Base-by-base conservation (phyloP, 2,797 vertebrate species). In the Peromyscus attwateri region DNA sequence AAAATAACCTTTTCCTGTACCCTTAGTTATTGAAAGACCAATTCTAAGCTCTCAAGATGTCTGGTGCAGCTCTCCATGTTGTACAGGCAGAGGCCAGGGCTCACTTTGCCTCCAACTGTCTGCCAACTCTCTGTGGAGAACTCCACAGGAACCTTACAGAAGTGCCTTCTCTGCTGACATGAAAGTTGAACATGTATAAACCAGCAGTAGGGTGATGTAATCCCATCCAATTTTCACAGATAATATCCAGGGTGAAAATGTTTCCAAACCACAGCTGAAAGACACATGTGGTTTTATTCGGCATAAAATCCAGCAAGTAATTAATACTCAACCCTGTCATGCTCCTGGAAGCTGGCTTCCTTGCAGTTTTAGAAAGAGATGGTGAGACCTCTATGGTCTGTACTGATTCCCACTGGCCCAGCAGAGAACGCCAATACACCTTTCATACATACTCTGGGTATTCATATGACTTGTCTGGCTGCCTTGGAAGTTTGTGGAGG, bases 201-300 rank as follows among this genome's bases (percentile, higher is more conserved):
- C 81, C 60, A 94, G 88, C 95, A 95, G 79, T 95, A 96, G 96
- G 84, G 94, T 95, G 95, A 98, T 96, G 90, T 92, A 95, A 97
- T 97, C 95, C 91, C 85, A 96, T 95, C 92, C 96, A 96, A 96
- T 97, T 97, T 97, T 97, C 94, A 98, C 94, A 96, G 97, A 98
- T 96, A 96, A 97, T 96, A 97, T 98, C 96, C 92, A 97, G 96
- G 89, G 82, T 97, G 64, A 92, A 97, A 97, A 96, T 93, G 93
- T 96, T 98, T 97, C 94, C 95, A 97, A 97, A 96, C 95, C 97
- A 98, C 96, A 98, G 96, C 95, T 98, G 96, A 97, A 97, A 96
- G 96, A 95, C 96, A 97, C 95, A 97, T 97, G 95, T 98, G 97
- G 95, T 95, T 97, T 98, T 97, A 97, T 97, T 95, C 34, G 7